Conservation (phyloP, 1,140 invertebrate genomes). For the Pseudomyrmex cubaensis region DNA sequence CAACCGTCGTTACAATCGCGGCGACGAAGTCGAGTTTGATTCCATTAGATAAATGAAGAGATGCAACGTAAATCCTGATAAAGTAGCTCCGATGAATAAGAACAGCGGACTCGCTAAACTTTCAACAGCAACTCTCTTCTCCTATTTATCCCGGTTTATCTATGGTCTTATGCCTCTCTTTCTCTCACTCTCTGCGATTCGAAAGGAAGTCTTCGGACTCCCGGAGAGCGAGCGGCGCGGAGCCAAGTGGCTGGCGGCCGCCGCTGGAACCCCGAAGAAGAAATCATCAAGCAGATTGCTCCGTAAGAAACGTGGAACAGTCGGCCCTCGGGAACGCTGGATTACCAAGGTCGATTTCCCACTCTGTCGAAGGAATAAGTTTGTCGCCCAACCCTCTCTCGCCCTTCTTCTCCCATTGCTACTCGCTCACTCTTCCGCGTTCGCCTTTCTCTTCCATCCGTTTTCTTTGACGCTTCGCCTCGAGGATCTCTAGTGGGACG, state of each 20-base stretch:
- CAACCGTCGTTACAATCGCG: neutral
- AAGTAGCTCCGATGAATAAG: conserved; percentile 44
- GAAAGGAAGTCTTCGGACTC: conserved; percentile 41
- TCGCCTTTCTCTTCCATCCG: conserved; percentile 28
- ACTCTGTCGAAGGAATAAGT: conserved; percentile 71
- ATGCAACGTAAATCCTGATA: conserved; percentile 26
- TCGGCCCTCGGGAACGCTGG: conserved; percentile 60
- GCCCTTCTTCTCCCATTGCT: too few relatives aligned
- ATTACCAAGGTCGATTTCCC: conserved; percentile 74
- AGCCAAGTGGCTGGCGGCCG: conserved; percentile 48
- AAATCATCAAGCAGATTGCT: conserved; percentile 71
- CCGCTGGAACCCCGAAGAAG: conserved; percentile 31
- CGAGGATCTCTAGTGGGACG: conserved; percentile 69
- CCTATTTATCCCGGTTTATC: conserved; percentile 54
- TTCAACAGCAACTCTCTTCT: conserved; percentile 45
- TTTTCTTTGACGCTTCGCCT: conserved; percentile 60
- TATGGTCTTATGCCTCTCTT: neutral
- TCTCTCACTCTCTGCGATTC: neutral
- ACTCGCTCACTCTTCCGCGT: neutral
- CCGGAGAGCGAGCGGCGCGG: conserved; percentile 16
- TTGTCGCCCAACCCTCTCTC: neutral
- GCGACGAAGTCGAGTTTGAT: conserved; percentile 17
- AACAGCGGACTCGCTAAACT: conserved; percentile 46
- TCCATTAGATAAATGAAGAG: conserved; percentile 40
- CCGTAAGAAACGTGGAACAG: conserved; percentile 65